Conservation (phyloP, 2,113 vertebrate species). For the Lampris megalopsis region DNA sequence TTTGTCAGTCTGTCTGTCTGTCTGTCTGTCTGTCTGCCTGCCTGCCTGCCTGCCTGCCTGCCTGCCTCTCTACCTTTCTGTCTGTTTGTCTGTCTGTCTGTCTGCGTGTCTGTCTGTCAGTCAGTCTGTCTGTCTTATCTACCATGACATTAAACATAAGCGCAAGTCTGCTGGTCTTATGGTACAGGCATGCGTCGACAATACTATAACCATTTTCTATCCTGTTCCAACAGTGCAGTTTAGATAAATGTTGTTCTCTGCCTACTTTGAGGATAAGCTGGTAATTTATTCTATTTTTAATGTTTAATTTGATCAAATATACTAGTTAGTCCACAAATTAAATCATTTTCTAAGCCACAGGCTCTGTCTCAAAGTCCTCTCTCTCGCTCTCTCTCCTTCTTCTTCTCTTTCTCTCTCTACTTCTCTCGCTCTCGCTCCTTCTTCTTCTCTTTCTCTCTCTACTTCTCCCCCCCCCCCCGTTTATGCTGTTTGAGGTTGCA, state of each 20-base stretch:
- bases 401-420: slow-evolving; percentile 6
- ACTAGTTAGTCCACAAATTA: slow-evolving; percentile 51
- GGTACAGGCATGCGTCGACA: too few species aligned
- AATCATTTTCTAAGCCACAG: slow-evolving; percentile 37
- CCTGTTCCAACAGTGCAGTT: slow-evolving; percentile 23
- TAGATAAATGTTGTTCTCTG: slow-evolving; percentile 36
- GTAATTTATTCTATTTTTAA: slow-evolving; percentile 57
- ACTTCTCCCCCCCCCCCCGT: slow-evolving; percentile 8
- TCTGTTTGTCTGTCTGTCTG: neutral
- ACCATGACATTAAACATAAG: too few species aligned
- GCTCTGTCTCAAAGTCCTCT: slow-evolving; percentile 27
- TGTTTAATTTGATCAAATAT: slow-evolving; percentile 54
- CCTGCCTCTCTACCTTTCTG: neutral
- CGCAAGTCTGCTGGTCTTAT: too few species aligned
- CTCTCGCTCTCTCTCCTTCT: slow-evolving; percentile 6
- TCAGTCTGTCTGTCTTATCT: too few species aligned
- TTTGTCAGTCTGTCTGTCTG: neutral
- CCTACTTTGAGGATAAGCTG: slow-evolving; percentile 51
- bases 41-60: neutral
- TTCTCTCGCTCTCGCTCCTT: neutral
- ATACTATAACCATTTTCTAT: neutral
- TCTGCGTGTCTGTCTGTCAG: neutral
- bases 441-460: neutral
- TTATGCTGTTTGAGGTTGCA: slow-evolving; percentile 58
- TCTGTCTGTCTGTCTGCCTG: neutral